Conservation (phyloP, 2,797 vertebrate genomes). For the Sciurus carolinensis region DNA sequence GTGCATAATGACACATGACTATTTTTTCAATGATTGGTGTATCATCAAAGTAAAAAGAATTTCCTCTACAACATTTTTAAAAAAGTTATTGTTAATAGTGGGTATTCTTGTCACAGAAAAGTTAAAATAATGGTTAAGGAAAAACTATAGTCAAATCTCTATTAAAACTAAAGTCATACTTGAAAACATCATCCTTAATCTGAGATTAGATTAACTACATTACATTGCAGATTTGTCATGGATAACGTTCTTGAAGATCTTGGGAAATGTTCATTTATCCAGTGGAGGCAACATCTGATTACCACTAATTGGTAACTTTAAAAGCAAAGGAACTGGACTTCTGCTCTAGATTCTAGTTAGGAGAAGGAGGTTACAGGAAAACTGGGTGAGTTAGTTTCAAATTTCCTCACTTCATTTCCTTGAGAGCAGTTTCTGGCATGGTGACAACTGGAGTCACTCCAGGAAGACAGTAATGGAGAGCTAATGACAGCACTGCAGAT, state of each 20-base stretch:
- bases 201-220: constrained; percentile 15
- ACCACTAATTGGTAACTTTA: neutral
- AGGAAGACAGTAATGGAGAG: neutral
- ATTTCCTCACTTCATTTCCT: neutral
- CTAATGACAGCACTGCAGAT: neutral
- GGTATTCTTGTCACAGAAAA: constrained; percentile 46
- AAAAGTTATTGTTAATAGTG: neutral
- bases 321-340: neutral
- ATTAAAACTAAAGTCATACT: neutral
- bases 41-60: too few species aligned
- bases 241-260: neutral
- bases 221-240: neutral
- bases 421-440: neutral
- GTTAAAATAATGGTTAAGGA: constrained; percentile 33
- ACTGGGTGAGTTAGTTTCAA: neutral
- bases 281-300: neutral
- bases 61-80: too few species aligned
- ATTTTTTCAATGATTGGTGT: too few species aligned
- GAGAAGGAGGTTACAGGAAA: neutral
- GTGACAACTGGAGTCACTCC: neutral
- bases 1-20: too few species aligned
- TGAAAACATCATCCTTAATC: constrained; percentile 7
- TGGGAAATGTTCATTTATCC: neutral
- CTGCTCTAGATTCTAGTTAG: neutral
- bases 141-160: constrained; percentile 26